Evolutionary conservation across 2,888 invertebrate genomes (phyloP).

Genomic region (Capitulum mitella): DNA sequence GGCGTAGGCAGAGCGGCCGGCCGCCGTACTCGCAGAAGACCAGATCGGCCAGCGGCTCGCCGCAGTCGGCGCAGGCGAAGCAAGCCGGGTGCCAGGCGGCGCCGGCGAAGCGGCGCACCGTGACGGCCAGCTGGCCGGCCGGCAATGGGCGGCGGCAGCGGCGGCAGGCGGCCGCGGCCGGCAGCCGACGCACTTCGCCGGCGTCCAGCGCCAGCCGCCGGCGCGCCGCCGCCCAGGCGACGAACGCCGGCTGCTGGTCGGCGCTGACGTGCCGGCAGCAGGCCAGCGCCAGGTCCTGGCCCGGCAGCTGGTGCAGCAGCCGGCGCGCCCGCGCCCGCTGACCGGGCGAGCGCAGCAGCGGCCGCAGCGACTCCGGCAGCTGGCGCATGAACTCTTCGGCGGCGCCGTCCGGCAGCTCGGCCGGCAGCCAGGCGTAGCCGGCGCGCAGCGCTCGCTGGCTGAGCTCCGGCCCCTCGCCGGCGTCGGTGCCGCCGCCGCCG

Average conservation of each 20-base stretch:
- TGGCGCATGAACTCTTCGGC: conserved; percentile 48
- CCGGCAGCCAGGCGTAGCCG: background rate
- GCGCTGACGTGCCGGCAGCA: background rate
- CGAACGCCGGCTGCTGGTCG: background rate
- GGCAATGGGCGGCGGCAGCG: background rate
- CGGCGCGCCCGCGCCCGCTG: background rate
- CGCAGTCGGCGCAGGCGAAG: background rate
- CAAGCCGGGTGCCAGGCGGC: background rate
- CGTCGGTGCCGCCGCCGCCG: background rate
- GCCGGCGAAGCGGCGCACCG: background rate
- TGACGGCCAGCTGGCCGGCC: background rate
- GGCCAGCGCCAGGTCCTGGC: background rate
- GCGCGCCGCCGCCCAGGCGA: background rate
- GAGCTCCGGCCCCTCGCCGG: background rate
- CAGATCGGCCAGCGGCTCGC: background rate
- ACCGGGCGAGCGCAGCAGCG: background rate
- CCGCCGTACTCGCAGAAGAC: background rate
- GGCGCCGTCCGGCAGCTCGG: background rate
- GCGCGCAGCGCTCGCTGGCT: background rate
- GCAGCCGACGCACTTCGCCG: background rate
- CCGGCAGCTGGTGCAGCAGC: background rate
- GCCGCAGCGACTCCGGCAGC: conserved; percentile 55
- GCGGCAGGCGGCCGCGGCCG: background rate
- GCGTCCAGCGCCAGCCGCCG: background rate
- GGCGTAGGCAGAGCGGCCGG: background rate